These are phyloP conservation scores for Menidia menidia DNA, from an alignment of 2,797 vertebrate species.

Conservation along the genomic window DNA sequence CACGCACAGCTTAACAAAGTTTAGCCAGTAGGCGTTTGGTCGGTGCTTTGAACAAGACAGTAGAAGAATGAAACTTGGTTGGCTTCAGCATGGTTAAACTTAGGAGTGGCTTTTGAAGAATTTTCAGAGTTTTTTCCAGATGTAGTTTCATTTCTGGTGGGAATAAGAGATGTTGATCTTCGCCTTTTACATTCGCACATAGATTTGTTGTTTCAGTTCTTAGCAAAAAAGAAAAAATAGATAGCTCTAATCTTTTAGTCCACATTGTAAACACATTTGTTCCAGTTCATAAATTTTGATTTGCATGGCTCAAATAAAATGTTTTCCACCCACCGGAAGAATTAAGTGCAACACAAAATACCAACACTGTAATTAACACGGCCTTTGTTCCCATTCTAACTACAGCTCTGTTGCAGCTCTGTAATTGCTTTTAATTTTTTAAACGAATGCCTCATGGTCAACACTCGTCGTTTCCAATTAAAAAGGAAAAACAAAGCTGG, in stretches of 20 bases:
- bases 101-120: neutral
- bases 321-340: slow-evolving; percentile 9
- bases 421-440: slow-evolving; percentile 40
- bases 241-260: slow-evolving; percentile 1
- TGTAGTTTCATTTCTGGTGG: neutral
- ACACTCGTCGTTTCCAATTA: neutral
- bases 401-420: slow-evolving; percentile 25
- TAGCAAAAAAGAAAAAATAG: neutral
- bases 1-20: neutral
- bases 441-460: slow-evolving; percentile 28
- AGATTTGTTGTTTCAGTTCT: neutral
- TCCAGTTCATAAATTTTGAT: neutral
- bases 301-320: slow-evolving; percentile 2
- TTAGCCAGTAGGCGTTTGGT: neutral
- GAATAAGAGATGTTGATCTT: neutral
- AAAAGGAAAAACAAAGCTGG: slow-evolving; percentile 13
- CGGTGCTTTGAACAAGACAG: neutral
- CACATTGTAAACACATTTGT: slow-evolving; percentile 10
- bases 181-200: neutral
- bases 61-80: neutral
- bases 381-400: slow-evolving; percentile 42
- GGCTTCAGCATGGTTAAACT: neutral
- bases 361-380: slow-evolving; percentile 21
- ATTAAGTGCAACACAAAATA: slow-evolving; percentile 19
- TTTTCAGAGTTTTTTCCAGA: neutral